Conservation (phyloP, 2,888 invertebrate genomes). For the Spisula solida region DNA sequence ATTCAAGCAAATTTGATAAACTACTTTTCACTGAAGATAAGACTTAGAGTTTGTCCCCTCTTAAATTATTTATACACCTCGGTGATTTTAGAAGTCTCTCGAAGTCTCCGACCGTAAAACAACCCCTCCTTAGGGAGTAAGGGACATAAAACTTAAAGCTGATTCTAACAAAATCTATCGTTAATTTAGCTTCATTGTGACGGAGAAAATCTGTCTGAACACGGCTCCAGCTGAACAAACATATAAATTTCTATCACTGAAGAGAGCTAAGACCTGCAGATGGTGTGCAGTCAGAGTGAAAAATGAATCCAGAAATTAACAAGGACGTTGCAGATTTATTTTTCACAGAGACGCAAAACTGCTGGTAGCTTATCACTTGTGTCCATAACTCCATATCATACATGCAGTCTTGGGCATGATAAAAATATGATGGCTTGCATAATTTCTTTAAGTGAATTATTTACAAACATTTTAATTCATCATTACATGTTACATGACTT, state of each 20-base stretch:
- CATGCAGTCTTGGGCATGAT: background rate
- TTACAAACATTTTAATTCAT: background rate
- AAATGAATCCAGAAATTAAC: constrained; percentile 47
- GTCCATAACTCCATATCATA: background rate
- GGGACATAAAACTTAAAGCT: constrained; percentile 46
- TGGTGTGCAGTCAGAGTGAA: constrained; percentile 40
- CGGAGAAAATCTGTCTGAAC: constrained; percentile 33
- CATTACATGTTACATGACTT: background rate
- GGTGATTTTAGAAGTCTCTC: constrained; percentile 32
- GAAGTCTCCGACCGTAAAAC: constrained; percentile 37
- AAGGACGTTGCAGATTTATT: constrained; percentile 43
- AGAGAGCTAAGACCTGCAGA: constrained; percentile 27
- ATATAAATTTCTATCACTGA: constrained; percentile 32
- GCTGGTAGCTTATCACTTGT: constrained; percentile 22
- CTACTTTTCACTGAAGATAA: constrained; percentile 47
- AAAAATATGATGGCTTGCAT: background rate
- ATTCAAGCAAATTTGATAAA: constrained; percentile 53
- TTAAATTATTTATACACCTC: constrained; percentile 45
- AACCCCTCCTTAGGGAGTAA: constrained; percentile 32
- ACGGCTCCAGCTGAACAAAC: constrained; percentile 48
- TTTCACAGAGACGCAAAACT: constrained; percentile 21
- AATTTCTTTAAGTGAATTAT: background rate
- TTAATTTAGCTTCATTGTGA: constrained; percentile 36
- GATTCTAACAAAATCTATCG: constrained; percentile 47
- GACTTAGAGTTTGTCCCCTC: constrained; percentile 37